Conservation (phyloP, 2,888 invertebrate species). For the Chromoteleia sp. region DNA sequence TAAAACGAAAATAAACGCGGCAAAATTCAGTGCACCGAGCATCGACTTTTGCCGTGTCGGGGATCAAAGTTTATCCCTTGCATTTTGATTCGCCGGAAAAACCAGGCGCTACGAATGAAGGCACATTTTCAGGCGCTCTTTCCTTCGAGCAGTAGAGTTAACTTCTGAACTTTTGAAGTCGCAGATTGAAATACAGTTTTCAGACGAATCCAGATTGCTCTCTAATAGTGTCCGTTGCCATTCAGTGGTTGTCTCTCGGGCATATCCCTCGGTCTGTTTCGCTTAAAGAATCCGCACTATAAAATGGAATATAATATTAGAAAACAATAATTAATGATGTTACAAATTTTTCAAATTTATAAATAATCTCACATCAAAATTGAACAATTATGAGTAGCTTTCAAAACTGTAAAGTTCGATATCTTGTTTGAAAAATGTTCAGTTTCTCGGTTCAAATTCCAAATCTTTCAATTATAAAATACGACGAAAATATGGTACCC, state of each 20-base stretch:
- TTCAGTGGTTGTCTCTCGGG: conserved; percentile 94
- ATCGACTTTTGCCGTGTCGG: background rate
- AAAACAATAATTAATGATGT: background rate
- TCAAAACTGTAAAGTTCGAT: no score
- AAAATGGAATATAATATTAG: conserved; percentile 73
- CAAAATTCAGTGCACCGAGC: conserved; percentile 6
- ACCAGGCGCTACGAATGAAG: conserved; percentile 35
- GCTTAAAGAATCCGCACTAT: conserved; percentile 96
- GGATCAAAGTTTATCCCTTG: conserved; percentile 15
- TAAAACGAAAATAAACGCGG: conserved; percentile 11
- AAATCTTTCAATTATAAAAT: no score
- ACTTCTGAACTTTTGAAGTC: conserved; percentile 25
- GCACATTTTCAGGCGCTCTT: conserved; percentile 42
- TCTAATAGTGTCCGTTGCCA: conserved; percentile 87
- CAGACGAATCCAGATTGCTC: background rate
- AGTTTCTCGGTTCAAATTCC: no score
- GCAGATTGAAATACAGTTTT: conserved; percentile 26
- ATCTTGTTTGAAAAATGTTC: no score
- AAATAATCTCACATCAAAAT: no score
- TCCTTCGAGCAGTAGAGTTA: conserved; percentile 19
- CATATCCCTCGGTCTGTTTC: conserved; percentile 92
- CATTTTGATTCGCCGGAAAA: conserved; percentile 13
- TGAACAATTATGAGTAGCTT: no score
- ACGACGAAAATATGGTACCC: conserved; percentile 3
- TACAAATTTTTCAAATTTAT: no score